Evolutionary conservation across 35 echinoderm and acorn worm genomes (phyloP), one percentile per base, ranked within the genome.

Genomic region (Nesometra sesokonis): DNA sequence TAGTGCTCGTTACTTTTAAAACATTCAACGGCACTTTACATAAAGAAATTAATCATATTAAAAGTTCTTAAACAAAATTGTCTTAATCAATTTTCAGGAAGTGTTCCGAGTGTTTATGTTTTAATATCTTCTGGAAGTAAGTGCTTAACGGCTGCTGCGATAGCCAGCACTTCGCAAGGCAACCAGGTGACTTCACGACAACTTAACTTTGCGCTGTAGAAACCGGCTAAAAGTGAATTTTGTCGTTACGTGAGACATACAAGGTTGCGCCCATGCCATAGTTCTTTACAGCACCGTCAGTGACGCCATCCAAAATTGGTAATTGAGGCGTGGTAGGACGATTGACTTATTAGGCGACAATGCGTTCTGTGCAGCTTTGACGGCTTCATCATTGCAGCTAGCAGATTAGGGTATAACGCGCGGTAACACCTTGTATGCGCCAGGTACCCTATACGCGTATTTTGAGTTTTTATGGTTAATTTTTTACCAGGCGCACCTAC

Each of bases 351-450:
- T 78, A 30, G 77, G 9, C 3, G 77, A 78, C 5, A 78, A 23
- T 32, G 77, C 77, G 27, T 29, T 30, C 77, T 78, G 77, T 29
- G 77, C 77, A 78, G 77, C 27, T 29, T 32, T 29, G 77, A 78
- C 5, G 32, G 77, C 77, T 78, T 78, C 77, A 32, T 32, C 32
- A 27, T 8, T 5, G 77, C 5, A 32, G 32, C 4, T 5, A 30
- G 77, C 77, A 78, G 5, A 78, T 29, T 78, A 9, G 32, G 77
- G 77, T 8, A 78, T 78, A 30, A 78, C 77, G 27, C 77, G 27
- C 77, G 77, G 5, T 78, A 78, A 78, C 27, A 78, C 77, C 77
- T 78, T 78, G 77, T 78, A 78, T 78, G 77, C 77, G 32, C 77
- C 77, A 30, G n/a, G n/a, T n/a, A n/a, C n/a, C n/a, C n/a, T n/a